Evolutionary conservation across 2,797 vertebrate species (phyloP).

Genomic region (Pagetopsis macropterus): DNA sequence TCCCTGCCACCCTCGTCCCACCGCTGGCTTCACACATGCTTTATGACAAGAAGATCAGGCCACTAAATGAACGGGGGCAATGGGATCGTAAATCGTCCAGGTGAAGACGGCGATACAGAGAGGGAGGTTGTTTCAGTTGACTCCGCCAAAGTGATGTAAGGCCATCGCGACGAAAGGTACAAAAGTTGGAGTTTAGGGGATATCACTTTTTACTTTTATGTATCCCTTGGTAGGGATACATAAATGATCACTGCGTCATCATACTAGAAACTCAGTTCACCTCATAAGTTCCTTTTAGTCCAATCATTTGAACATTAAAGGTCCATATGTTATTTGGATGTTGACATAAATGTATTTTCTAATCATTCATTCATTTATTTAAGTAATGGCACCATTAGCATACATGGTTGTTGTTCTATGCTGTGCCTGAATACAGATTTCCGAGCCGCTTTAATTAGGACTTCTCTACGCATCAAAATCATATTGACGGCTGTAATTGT

Average conservation of each 20-base stretch:
- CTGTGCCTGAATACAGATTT: constrained; percentile 6
- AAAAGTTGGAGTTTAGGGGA: neutral
- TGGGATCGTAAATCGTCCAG: constrained; percentile 60
- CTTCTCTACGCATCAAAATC: constrained; percentile 25
- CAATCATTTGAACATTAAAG: constrained; percentile 19
- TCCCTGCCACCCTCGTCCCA: constrained; percentile 37
- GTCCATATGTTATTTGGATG: constrained; percentile 13
- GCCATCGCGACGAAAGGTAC: constrained; percentile 1
- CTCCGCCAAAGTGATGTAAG: constrained; percentile 56
- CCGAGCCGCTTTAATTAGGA: constrained; percentile 14
- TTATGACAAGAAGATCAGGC: constrained; percentile 79
- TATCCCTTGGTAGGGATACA: neutral
- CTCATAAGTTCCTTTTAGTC: neutral
- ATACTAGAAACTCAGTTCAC: neutral
- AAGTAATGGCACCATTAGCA: constrained; percentile 51
- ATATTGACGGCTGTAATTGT: constrained; percentile 25
- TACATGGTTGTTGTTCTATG: neutral
- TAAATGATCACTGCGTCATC: neutral
- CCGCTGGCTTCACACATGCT: constrained; percentile 70
- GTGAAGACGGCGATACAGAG: constrained; percentile 44
- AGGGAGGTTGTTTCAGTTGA: constrained; percentile 39
- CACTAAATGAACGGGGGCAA: constrained; percentile 68
- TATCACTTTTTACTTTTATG: constrained; percentile 12
- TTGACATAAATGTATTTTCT: constrained; percentile 34
- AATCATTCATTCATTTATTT: constrained; percentile 57